phyloP scores from a whole-genome alignment of 2,888 invertebrate species.

The Parasteatoda lunata region DNA sequence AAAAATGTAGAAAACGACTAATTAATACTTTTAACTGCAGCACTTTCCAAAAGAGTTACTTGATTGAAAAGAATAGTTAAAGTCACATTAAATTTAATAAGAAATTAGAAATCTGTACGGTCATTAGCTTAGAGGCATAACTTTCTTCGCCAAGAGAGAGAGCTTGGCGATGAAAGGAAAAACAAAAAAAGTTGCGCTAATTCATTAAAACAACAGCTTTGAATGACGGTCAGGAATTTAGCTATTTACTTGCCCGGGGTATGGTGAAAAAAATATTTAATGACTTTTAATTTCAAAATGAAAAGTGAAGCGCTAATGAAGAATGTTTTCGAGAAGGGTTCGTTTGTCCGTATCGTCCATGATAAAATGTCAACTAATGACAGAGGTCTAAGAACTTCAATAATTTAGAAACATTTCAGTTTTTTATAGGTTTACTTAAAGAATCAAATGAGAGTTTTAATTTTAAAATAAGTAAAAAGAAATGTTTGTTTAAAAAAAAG shows the following conservation, averaged over 20 bases:
- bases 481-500: too few species aligned
- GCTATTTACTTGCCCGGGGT: slow-evolving; percentile 33
- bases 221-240: slow-evolving; percentile 36
- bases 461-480: too few species aligned
- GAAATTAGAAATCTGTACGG: neutral
- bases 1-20: neutral
- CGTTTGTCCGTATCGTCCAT: neutral
- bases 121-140: neutral
- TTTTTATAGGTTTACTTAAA: too few species aligned
- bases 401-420: too few species aligned
- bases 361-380: neutral
- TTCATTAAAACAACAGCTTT: slow-evolving; percentile 30
- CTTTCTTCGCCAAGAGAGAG: neutral
- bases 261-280: neutral
- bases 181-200: neutral
- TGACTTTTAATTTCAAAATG: slow-evolving; percentile 2
- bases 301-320: neutral
- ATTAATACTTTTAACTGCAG: neutral
- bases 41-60: neutral
- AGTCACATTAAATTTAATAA: slow-evolving; percentile 5
- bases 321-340: neutral
- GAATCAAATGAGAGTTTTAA: too few species aligned
- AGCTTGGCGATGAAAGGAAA: neutral
- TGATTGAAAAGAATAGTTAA: slow-evolving; percentile 5
- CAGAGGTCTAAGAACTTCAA: too few species aligned